Percentiles rank a stretch among this genome's conserved stretches.
Conservation (phyloP, 2,113 vertebrate genomes). For the Dasypus novemcinctus region DNA sequence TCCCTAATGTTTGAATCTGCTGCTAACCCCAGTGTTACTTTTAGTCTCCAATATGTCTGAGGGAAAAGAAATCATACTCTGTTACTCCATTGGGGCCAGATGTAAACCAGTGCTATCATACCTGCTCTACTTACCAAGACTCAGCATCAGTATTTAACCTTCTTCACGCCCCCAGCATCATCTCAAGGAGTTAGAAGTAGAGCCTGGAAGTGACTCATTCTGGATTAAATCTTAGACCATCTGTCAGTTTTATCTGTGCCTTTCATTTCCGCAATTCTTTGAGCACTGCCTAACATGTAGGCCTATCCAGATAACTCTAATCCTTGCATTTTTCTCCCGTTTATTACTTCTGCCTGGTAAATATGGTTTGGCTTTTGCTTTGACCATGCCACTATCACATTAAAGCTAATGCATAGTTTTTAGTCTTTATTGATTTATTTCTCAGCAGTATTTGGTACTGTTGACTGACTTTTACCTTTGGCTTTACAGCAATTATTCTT, state of each 20-base stretch:
- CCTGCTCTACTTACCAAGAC: background rate
- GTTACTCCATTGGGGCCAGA: background rate
- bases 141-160: background rate
- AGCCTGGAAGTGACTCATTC: background rate
- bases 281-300: background rate
- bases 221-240: background rate
- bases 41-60: background rate
- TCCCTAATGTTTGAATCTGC: no score
- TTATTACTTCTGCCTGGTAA: background rate
- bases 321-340: background rate
- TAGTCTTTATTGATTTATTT: background rate
- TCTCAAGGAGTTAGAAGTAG: background rate
- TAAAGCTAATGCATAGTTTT: conserved; percentile 1
- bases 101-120: background rate
- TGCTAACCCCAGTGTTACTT: background rate
- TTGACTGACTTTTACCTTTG: background rate
- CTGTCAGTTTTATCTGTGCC: background rate
- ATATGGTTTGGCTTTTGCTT: background rate
- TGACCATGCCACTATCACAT: background rate
- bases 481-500: background rate
- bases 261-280: background rate
- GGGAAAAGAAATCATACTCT: conserved; percentile 15
- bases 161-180: background rate
- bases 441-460: background rate
- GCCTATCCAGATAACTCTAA: background rate